phyloP scores from a whole-genome alignment of 1,140 invertebrate genomes.

The Lamellibrachia luymesi region DNA sequence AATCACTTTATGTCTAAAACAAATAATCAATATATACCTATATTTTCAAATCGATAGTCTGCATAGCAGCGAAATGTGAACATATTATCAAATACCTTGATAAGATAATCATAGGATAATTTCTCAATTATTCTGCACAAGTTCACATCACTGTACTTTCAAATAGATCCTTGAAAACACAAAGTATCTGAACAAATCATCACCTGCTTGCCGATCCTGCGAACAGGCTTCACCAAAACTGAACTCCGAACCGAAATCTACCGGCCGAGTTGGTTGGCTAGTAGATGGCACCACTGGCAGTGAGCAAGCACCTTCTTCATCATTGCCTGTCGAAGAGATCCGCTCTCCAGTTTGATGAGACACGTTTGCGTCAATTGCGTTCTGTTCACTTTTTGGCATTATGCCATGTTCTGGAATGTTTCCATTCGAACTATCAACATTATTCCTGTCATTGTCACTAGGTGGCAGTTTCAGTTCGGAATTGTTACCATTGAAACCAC shows the following conservation, averaged over 20 bases:
- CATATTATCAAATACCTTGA: too few relatives aligned
- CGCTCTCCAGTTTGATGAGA: neutral
- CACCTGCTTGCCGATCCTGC: neutral
- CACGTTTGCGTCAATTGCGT: neutral
- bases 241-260: neutral
- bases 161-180: too few relatives aligned
- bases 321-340: neutral
- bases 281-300: neutral
- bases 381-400: neutral
- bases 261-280: neutral
- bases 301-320: neutral
- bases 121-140: too few relatives aligned
- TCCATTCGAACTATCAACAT: neutral
- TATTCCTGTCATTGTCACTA: neutral
- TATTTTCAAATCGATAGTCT: too few relatives aligned
- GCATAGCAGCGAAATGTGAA: too few relatives aligned
- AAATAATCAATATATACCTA: too few relatives aligned
- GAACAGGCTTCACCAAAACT: neutral
- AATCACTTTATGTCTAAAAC: too few relatives aligned
- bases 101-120: too few relatives aligned
- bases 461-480: neutral
- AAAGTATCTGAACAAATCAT: neutral
- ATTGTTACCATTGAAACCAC: neutral
- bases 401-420: neutral
- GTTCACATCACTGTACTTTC: too few relatives aligned